Percentiles rank a stretch among this genome's conserved stretches.
Evolutionary conservation across 2,888 invertebrate species (phyloP).

Genomic region (Odontocolon sp.): DNA sequence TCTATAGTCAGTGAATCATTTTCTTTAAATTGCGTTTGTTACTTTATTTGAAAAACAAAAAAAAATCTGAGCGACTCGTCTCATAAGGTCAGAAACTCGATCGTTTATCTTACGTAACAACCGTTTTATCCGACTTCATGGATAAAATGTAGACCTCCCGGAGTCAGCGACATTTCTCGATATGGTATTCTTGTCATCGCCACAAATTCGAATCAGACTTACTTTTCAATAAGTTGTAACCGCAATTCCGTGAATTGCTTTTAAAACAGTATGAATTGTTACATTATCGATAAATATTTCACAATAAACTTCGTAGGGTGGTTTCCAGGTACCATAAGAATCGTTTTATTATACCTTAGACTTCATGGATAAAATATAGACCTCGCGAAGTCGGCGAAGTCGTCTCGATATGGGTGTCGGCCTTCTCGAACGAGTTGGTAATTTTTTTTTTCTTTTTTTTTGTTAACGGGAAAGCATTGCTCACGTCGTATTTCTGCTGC

Average conservation of each 20-base stretch:
- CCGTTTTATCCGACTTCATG: too few species aligned
- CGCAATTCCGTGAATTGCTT: neutral
- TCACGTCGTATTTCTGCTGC: slow-evolving; percentile 7
- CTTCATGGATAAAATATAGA: slow-evolving; percentile 59
- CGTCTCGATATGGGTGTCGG: slow-evolving; percentile 59
- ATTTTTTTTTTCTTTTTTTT: slow-evolving; percentile 20
- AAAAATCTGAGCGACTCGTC: too few species aligned
- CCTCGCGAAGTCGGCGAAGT: slow-evolving; percentile 48
- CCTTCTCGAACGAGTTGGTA: slow-evolving; percentile 37
- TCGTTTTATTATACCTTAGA: slow-evolving; percentile 40
- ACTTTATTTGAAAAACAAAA: too few species aligned
- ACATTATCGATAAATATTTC: slow-evolving; percentile 36
- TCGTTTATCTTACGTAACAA: too few species aligned
- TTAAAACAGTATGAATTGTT: slow-evolving; percentile 21
- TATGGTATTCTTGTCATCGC: too few species aligned
- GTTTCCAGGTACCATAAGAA: slow-evolving; percentile 27
- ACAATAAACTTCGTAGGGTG: neutral
- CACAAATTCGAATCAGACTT: too few species aligned
- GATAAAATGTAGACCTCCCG: too few species aligned
- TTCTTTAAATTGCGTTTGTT: too few species aligned
- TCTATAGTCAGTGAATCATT: too few species aligned
- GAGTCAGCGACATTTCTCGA: too few species aligned
- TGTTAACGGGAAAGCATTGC: slow-evolving; percentile 43
- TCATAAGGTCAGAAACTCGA: too few species aligned
- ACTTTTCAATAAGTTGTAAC: slow-evolving; percentile 25